These are phyloP conservation scores for human DNA, from an alignment of 2,113 vertebrate species.

Conservation along the genomic window GRCh38 chr19:55880501-55881000, in stretches of 20 bases:
- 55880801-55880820: background rate
- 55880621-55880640: background rate
- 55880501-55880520: background rate
- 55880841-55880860: background rate
- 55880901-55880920: background rate
- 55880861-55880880: background rate
- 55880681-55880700: background rate
- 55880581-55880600: no score
- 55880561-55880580: no score
- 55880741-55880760: accelerated
- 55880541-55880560: background rate
- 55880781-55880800: background rate
- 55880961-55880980: background rate
- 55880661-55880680: background rate
- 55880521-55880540: background rate
- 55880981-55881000: background rate
- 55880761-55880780: background rate
- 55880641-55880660: background rate
- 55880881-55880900: background rate
- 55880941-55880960: background rate
- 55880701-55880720: background rate
- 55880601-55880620: background rate
- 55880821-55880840: background rate
- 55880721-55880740: background rate
- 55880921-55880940: background rate